Conservation (phyloP, 2,113 vertebrate genomes). For the Ceyx cyanopectus region DNA sequence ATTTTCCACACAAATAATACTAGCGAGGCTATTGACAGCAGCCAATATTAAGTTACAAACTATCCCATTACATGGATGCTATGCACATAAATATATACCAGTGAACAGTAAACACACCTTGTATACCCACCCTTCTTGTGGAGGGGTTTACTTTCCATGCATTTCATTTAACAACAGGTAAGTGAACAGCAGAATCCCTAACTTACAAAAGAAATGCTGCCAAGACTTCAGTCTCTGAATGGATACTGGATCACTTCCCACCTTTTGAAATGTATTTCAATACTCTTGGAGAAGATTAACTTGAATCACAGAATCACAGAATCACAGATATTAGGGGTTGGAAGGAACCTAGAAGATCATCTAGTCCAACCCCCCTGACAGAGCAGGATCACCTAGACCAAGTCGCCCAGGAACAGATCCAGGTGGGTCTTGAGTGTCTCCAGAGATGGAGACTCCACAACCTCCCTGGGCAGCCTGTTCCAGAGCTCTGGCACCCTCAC, state of each 20-base stretch:
- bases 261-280: neutral
- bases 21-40: neutral
- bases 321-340: no score
- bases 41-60: neutral
- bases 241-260: neutral
- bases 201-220: neutral
- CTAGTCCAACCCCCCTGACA: no score
- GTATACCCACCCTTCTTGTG: rapidly evolving
- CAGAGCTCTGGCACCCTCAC: no score
- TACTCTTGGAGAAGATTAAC: neutral
- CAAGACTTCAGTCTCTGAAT: neutral
- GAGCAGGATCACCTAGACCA: no score
- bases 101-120: neutral
- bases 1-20: neutral
- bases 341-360: no score
- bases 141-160: neutral
- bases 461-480: no score
- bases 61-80: neutral
- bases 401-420: no score
- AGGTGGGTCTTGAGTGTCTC: no score
- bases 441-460: no score
- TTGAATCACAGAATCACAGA: no score
- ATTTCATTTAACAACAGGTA: neutral
- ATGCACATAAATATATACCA: neutral
- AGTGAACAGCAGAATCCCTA: neutral